phyloP scores from a whole-genome alignment of 2,888 invertebrate genomes.

The Penaeus monodon region DNA sequence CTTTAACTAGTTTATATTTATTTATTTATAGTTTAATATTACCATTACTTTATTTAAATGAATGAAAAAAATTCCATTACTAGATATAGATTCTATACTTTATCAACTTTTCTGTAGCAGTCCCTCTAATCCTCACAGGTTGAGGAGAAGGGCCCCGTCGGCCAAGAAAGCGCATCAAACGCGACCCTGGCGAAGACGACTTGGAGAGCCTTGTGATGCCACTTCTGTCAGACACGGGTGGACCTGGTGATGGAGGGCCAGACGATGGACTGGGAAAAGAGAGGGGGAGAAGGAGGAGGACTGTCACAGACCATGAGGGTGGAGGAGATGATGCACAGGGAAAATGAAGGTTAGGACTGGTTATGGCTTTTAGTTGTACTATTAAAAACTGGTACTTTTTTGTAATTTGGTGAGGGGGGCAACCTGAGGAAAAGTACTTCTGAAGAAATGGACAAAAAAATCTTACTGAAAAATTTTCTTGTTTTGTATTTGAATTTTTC shows the following conservation, averaged over 20 bases:
- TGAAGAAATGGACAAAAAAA: neutral
- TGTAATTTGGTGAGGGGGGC: too few relatives aligned
- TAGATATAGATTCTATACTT: too few relatives aligned
- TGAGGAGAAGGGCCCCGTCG: conserved; percentile 54
- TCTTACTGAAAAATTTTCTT: neutral
- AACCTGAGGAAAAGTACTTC: too few relatives aligned
- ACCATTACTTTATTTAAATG: too few relatives aligned
- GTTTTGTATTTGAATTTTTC: too few relatives aligned
- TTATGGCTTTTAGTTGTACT: too few relatives aligned
- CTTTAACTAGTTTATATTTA: too few relatives aligned
- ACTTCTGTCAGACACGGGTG: conserved; percentile 45
- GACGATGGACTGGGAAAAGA: conserved; percentile 48
- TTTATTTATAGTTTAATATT: too few relatives aligned
- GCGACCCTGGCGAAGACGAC: conserved; percentile 35
- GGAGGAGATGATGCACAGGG: conserved; percentile 45
- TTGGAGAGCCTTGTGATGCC: conserved; percentile 49
- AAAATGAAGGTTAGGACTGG: too few relatives aligned
- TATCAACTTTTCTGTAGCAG: neutral
- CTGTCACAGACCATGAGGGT: conserved; percentile 32
- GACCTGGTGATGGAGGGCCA: conserved; percentile 16
- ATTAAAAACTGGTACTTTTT: too few relatives aligned
- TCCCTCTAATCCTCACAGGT: conserved; percentile 14
- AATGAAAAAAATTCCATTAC: too few relatives aligned
- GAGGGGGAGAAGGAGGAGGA: conserved; percentile 37
- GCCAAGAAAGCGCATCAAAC: conserved; percentile 40